Conservation (phyloP, 1,140 invertebrate species). For the Pollicipes pollicipes region DNA sequence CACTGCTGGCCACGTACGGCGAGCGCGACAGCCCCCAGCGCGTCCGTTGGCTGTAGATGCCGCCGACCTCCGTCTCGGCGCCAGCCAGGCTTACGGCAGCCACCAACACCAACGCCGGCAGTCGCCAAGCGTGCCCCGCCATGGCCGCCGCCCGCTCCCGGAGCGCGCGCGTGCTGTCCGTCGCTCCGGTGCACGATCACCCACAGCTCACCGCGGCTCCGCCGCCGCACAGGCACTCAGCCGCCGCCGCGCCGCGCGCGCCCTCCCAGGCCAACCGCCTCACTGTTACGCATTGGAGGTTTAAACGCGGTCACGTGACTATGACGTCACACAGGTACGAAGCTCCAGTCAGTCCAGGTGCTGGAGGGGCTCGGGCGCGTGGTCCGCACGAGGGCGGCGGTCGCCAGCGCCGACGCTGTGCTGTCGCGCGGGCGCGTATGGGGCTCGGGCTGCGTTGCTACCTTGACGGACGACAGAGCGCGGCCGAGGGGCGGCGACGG, state of each 20-base stretch:
- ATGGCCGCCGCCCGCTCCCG: neutral
- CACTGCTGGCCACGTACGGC: slow-evolving; percentile 57
- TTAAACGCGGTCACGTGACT: neutral
- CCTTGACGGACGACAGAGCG: no score
- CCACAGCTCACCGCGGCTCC: neutral
- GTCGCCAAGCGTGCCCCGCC: no score
- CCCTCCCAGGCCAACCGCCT: neutral
- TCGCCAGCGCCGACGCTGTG: no score
- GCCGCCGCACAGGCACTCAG: neutral
- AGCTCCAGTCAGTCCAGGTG: neutral
- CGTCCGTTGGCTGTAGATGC: slow-evolving; percentile 7
- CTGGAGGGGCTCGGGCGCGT: neutral
- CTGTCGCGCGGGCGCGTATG: no score
- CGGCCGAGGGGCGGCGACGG: no score
- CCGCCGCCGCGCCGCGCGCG: no score
- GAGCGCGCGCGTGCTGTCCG: no score
- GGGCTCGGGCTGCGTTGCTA: no score
- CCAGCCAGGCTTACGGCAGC: neutral
- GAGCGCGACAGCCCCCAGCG: slow-evolving; percentile 31
- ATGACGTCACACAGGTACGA: neutral
- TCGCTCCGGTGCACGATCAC: no score
- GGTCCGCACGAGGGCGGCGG: no score
- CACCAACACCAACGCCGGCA: neutral
- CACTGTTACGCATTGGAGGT: neutral
- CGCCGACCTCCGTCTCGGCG: slow-evolving; percentile 6